Evolutionary conservation across 2,797 vertebrate species (phyloP).

Genomic region (Sorex maritimensis): DNA sequence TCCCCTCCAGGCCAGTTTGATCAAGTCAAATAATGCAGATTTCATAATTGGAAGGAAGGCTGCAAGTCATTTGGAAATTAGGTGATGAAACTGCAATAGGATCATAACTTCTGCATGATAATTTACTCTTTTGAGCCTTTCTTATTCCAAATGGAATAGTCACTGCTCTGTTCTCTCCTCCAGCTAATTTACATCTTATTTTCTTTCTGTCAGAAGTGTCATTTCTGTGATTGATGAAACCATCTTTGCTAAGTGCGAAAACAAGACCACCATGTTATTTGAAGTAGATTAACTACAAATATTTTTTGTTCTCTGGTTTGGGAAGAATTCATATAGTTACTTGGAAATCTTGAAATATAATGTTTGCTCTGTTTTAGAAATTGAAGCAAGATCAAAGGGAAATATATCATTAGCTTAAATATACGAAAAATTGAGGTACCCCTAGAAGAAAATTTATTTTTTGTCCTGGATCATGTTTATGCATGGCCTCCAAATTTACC

Average conservation of each 20-base stretch:
- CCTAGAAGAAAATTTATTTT: constrained; percentile 32
- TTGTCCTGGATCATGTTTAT: constrained; percentile 32
- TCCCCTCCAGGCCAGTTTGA: constrained; percentile 71
- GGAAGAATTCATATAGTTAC: constrained; percentile 88
- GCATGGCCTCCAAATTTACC: not conserved
- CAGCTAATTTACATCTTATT: constrained; percentile 86
- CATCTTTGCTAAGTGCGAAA: constrained; percentile 86
- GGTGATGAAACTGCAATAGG: constrained; percentile 76
- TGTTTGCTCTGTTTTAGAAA: constrained; percentile 89
- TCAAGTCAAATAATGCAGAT: constrained; percentile 80
- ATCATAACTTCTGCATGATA: constrained; percentile 72
- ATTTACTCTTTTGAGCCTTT: constrained; percentile 74
- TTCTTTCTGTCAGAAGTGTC: constrained; percentile 87
- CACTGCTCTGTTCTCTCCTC: constrained; percentile 80
- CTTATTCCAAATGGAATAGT: constrained; percentile 78
- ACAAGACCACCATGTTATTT: constrained; percentile 84
- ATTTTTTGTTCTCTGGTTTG: constrained; percentile 88
- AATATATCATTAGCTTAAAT: constrained; percentile 68
- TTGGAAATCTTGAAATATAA: constrained; percentile 86
- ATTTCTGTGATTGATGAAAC: constrained; percentile 85
- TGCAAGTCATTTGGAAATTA: constrained; percentile 84
- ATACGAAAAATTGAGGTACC: constrained; percentile 33
- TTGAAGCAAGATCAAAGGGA: constrained; percentile 85
- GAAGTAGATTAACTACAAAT: constrained; percentile 87
- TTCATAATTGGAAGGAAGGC: constrained; percentile 80